Evolutionary conservation across 2,797 vertebrate species (phyloP), one percentile per base, ranked within the genome.

Genomic region (Scolopax bukidnonensis): DNA sequence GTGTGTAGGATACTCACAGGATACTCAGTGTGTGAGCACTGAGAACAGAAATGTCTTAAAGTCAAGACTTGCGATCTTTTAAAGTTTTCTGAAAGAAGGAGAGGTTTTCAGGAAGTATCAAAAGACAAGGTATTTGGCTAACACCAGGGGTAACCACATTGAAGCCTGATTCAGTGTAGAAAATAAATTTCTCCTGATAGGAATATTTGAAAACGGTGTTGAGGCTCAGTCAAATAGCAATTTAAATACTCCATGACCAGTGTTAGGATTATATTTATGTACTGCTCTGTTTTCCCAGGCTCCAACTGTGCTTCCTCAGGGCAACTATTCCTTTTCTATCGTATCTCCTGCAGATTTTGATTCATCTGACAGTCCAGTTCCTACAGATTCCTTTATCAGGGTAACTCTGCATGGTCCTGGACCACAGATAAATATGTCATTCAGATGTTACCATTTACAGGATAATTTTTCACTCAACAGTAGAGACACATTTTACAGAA

Each of bases 91-190:
- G 81, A 90, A 90, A 16, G 27, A 76, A 59, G 4, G 3, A 17
- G 1, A 61, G 36, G 12, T 43, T 38, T 61, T 59, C 21, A 73
- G 74, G 63, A 76, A 18, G 6, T 65, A 4, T 9, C 50, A 80
- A 40, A 61, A 78, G 27, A n/a, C 13, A 47, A 56, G 1, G 19
- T 16, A 68, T 48, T 81, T 60, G 10, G 7, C 8, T 77, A 12
- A 33, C 23, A n/a, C 0, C 2, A 20, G 4, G 3, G 1, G 9
- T 6, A 7, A 57, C 5, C 15, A 1, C 1, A 0, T 0, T 73
- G 47, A 61, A 65, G 10, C 33, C 53, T 40, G 32, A 41, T 71
- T 84, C 41, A 50, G 10, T 21, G 25, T 4, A 84, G 27, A 84
- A 84, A 76, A 81, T 2, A 2, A 54, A 59, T 76, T 73, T 73